These are phyloP conservation scores for Hyposoter didymator DNA, from an alignment of 2,888 invertebrate genomes.

Conservation along the genomic window DNA sequence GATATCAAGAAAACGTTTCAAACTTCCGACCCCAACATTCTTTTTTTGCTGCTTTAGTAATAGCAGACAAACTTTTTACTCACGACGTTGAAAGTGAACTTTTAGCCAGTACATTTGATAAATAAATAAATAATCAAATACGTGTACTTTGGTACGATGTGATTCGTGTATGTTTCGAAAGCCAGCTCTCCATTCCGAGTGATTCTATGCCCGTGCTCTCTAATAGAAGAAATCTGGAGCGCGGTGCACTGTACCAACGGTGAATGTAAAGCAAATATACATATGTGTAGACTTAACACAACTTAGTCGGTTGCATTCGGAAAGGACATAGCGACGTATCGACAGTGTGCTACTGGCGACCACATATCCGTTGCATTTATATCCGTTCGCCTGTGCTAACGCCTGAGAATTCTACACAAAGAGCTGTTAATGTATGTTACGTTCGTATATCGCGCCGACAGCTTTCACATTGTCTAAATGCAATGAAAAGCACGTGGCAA, in stretches of 20 bases:
- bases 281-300: constrained; percentile 20
- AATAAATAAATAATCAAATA: not conserved
- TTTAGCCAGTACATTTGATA: not conserved
- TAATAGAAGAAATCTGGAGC: constrained; percentile 61
- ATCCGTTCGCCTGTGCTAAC: constrained; percentile 3
- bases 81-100: not conserved
- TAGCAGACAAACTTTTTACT: not conserved
- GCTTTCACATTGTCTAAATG: constrained; percentile 58
- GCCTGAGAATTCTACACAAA: constrained; percentile 20
- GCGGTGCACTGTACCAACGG: constrained; percentile 60
- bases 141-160: constrained; percentile 20
- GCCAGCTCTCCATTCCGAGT: constrained; percentile 51
- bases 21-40: not conserved
- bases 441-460: constrained; percentile 14
- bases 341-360: constrained; percentile 41
- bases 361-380: constrained; percentile 14
- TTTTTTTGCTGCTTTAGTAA: not conserved
- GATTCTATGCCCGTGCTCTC: not conserved
- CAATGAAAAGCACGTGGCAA: constrained; percentile 30
- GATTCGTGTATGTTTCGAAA: constrained; percentile 59
- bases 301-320: not conserved
- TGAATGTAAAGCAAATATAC: constrained; percentile 54
- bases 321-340: constrained; percentile 45
- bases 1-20: not conserved
- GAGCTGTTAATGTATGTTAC: not conserved